Evolutionary conservation across 2,888 invertebrate species (phyloP).

Genomic region (Villa cingulata): DNA sequence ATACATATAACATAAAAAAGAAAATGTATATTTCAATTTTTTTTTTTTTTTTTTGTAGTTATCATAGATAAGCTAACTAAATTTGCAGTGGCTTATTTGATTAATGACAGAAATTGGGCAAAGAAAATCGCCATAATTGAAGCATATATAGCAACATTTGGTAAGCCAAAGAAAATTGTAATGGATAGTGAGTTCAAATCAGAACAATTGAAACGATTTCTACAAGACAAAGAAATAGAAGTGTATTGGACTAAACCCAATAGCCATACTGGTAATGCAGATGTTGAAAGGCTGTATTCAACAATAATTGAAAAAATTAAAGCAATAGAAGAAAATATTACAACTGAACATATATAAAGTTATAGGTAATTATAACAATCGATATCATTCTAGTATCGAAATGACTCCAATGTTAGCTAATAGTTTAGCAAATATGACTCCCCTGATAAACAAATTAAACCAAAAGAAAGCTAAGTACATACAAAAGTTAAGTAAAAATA

Average conservation of each 20-base stretch:
- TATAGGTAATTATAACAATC: neutral
- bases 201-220: neutral
- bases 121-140: too few species aligned
- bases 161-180: neutral
- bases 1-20: too few species aligned
- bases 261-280: slow-evolving; percentile 1
- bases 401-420: neutral
- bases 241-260: slow-evolving; percentile 1
- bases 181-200: slow-evolving; percentile 3
- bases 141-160: neutral
- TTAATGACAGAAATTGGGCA: too few species aligned
- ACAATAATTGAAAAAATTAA: neutral
- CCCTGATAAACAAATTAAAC: neutral
- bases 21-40: too few species aligned
- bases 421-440: neutral
- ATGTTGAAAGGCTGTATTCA: slow-evolving; percentile 6
- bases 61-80: too few species aligned
- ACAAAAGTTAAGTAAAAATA: neutral
- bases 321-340: neutral
- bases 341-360: neutral
- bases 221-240: neutral
- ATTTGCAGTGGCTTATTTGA: too few species aligned
- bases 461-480: slow-evolving; percentile 1
- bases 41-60: too few species aligned
- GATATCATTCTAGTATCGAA: neutral